Base-by-base conservation (phyloP, 1,140 invertebrate genomes). In the Seison nebaliae region DNA sequence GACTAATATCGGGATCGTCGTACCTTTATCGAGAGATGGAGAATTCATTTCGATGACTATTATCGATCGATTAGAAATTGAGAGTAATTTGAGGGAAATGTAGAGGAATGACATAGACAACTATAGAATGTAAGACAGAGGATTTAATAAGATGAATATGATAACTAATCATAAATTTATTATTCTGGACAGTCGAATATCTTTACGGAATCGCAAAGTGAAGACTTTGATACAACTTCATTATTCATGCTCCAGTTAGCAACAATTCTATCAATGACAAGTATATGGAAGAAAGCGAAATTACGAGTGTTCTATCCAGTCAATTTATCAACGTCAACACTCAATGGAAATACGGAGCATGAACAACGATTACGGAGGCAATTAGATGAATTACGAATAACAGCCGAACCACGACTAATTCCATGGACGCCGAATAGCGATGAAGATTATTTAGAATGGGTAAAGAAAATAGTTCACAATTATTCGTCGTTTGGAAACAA, bases 211-310 rank as follows among this genome's bases (percentile, higher is more conserved):
- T 48, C 51, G 17, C 52, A 51, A 14, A 47, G 51, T 7, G 53
- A 47, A 33, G 53, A 49, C 36, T 53, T 60, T 72, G 47, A 79
- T 72, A 26, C 80, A 71, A 45, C 62, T 18, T 65, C 62, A 41
- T 63, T 94, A 33, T 96, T 96, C 57, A 74, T 91, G 65, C 70
- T 96, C 48, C 88, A 98, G 58, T 55, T 96, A 31, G 81, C 84
- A 1, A 91, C 84, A 47, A 88, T 98, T 38, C 69, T 93, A 12
- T 76, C 83, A 47, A 96, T 94, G 72, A 55, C 55, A 30, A 53
- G 44, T 28, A 44, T 36, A 5, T 59, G 57, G 55, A 51, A 51
- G 36, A 29, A 70, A 44, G 62, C 79, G 23, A 65, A 67, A 18
- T 57, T 86, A 15, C 62, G 81, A 21, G 70, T 83, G 12, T 78